Percentiles rank a stretch among this genome's conserved stretches.
Evolutionary conservation across 2,797 vertebrate species (phyloP).

Genomic region (Carapus acus): DNA sequence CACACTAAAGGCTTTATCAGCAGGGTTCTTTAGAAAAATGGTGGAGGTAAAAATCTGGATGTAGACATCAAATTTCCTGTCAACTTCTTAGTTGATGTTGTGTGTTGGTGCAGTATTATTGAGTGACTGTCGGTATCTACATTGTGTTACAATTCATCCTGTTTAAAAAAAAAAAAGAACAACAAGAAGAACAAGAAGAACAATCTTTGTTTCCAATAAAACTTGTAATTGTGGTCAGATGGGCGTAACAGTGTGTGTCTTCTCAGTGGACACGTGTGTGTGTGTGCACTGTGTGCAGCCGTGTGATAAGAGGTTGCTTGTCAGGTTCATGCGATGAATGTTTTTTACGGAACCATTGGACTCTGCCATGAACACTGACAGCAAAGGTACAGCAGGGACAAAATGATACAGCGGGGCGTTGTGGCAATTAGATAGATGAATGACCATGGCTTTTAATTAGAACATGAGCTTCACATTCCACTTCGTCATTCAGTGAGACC

Average conservation of each 20-base stretch:
- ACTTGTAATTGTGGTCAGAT: no score
- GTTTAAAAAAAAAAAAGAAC: no score
- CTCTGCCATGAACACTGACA: slow-evolving; percentile 54
- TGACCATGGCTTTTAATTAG: slow-evolving; percentile 88
- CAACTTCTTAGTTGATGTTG: no score
- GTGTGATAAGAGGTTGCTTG: slow-evolving; percentile 41
- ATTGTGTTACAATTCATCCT: no score
- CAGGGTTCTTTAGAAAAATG: no score
- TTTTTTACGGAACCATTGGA: slow-evolving; percentile 68
- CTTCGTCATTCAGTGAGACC: slow-evolving; percentile 79
- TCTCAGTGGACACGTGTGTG: background rate
- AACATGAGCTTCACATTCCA: slow-evolving; percentile 78
- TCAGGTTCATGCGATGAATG: slow-evolving; percentile 61
- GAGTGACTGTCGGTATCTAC: no score
- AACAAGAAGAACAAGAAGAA: no score
- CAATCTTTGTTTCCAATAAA: slow-evolving; percentile 2
- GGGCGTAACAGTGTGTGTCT: background rate
- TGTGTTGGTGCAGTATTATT: no score
- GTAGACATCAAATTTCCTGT: no score
- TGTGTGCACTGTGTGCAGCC: slow-evolving; percentile 1
- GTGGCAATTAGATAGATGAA: slow-evolving; percentile 93
- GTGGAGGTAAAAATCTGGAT: no score
- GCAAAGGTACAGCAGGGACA: slow-evolving; percentile 77
- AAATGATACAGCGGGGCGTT: slow-evolving; percentile 85
- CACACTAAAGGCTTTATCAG: no score